Evolutionary conservation across 2,888 invertebrate genomes (phyloP).

Genomic region (Cyrtodaria siliqua): DNA sequence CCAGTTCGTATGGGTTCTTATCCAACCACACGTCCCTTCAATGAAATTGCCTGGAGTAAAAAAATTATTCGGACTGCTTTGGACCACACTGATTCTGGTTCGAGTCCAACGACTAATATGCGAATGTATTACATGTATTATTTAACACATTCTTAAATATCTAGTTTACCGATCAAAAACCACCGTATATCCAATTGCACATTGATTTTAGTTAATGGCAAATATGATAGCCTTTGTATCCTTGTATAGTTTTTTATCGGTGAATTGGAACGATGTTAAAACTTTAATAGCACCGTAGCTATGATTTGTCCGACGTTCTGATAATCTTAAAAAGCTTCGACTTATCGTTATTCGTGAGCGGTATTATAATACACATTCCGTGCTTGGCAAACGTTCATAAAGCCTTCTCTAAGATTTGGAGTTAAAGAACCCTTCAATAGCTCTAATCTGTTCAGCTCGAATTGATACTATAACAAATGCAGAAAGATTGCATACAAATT

Average conservation of each 20-base stretch:
- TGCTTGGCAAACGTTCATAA: constrained; percentile 29
- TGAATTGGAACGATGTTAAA: constrained; percentile 14
- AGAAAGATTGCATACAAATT: constrained; percentile 36
- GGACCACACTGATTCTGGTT: too few species aligned
- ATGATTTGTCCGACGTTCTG: not conserved
- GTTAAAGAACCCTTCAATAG: constrained; percentile 31
- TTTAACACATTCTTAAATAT: constrained; percentile 18
- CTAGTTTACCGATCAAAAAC: constrained; percentile 5
- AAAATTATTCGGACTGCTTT: too few species aligned
- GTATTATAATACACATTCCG: constrained; percentile 1
- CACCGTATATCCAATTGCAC: constrained; percentile 3
- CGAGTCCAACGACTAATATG: too few species aligned
- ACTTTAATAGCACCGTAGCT: constrained; percentile 8
- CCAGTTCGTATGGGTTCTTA: too few species aligned
- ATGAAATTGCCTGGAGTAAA: too few species aligned
- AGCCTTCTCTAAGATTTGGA: constrained; percentile 16
- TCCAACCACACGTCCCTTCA: too few species aligned
- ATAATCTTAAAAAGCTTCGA: constrained; percentile 14
- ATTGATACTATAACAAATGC: constrained; percentile 17
- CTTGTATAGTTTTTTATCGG: constrained; percentile 12
- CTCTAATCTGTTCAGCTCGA: not conserved
- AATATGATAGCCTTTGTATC: constrained; percentile 9
- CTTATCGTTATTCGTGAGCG: not conserved
- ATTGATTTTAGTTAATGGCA: constrained; percentile 15
- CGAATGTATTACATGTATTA: not conserved